Percentiles rank a stretch among this genome's conserved stretches.
These are phyloP conservation scores for Emydoidea blandingii DNA, from an alignment of 2,797 vertebrate species.

Conservation along the genomic window DNA sequence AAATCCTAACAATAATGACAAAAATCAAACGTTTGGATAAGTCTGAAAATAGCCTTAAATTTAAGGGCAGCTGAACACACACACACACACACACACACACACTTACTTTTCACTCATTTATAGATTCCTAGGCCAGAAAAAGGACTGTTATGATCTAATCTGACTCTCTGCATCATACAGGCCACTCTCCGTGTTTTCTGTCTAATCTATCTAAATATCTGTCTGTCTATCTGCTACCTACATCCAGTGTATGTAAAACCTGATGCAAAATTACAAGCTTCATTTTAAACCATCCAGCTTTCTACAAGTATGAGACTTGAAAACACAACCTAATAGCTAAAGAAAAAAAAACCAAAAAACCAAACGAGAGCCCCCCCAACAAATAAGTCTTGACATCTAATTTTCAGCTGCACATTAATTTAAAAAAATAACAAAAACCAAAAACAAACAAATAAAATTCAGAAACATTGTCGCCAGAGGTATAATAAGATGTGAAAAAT, in stretches of 20 bases:
- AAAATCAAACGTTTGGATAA: conserved; percentile 75
- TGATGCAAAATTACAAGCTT: conserved; percentile 43
- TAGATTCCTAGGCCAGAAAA: neutral
- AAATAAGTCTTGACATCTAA: conserved; percentile 40
- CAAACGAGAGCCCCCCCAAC: neutral
- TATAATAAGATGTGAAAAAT: conserved; percentile 19
- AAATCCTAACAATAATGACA: conserved; percentile 68
- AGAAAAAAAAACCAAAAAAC: conserved; percentile 33
- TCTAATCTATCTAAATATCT: conserved; percentile 6
- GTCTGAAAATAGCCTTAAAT: conserved; percentile 71
- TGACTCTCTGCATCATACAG: neutral
- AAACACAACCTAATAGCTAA: conserved; percentile 32
- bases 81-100: too few species aligned
- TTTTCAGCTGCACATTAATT: conserved; percentile 36
- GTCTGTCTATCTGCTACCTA: conserved; percentile 16
- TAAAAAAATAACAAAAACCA: neutral
- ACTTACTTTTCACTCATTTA: neutral
- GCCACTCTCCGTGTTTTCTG: neutral
- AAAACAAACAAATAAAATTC: neutral
- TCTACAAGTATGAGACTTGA: conserved; percentile 42
- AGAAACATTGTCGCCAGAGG: neutral
- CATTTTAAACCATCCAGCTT: conserved; percentile 26
- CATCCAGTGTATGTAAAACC: conserved; percentile 27
- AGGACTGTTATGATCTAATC: neutral
- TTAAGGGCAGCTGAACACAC: conserved; percentile 1